Evolutionary conservation across 2,113 vertebrate genomes (phyloP).

Genomic region (Aptenodytes forsteri): DNA sequence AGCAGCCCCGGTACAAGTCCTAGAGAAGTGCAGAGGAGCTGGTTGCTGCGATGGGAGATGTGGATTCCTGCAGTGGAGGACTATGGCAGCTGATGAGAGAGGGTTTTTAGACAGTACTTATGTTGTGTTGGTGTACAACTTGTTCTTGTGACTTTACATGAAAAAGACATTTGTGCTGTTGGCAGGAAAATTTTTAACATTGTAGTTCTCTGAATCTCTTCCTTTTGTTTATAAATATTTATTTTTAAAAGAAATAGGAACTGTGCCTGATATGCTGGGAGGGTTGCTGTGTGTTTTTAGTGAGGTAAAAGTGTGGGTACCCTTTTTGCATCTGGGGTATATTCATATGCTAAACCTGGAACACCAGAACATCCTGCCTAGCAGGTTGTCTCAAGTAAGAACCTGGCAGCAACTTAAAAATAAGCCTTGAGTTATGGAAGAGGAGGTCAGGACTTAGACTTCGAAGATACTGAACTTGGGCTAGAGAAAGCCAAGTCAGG

Average conservation of each 20-base stretch:
- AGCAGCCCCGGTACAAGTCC: conserved; percentile 12
- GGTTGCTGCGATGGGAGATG: background rate
- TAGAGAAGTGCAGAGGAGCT: background rate
- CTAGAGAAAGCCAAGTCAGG: background rate
- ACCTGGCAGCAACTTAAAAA: background rate
- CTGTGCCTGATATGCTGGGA: conserved; percentile 38
- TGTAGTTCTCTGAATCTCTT: conserved; percentile 63
- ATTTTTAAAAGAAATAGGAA: conserved; percentile 76
- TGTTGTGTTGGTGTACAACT: conserved; percentile 36
- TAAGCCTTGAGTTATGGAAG: background rate
- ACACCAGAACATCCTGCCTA: background rate
- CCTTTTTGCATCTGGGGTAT: background rate
- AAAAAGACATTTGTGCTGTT: conserved; percentile 54
- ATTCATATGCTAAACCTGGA: background rate
- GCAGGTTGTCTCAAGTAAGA: background rate
- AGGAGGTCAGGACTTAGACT: background rate
- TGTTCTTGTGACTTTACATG: conserved; percentile 45
- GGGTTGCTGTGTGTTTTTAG: background rate
- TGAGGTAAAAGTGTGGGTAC: background rate
- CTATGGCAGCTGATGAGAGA: background rate
- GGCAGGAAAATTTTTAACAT: conserved; percentile 51
- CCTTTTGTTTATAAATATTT: conserved; percentile 81
- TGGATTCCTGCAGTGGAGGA: background rate
- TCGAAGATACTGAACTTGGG: background rate
- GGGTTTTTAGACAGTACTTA: background rate